Evolutionary conservation across 2,888 invertebrate genomes (phyloP).

Genomic region (Melanostoma mellinum): DNA sequence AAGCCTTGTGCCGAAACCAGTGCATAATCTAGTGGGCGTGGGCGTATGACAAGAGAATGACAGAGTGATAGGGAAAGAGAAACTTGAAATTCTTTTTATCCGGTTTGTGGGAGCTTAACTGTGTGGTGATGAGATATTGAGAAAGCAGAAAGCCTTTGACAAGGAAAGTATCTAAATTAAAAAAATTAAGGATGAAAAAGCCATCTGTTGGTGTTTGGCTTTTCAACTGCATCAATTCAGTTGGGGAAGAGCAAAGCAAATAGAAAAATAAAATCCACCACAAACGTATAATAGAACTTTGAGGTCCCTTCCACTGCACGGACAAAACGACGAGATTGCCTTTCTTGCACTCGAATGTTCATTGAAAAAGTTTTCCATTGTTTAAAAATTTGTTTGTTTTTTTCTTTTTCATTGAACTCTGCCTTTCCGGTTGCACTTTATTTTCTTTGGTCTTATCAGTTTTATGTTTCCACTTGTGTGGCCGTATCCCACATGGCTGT

Average conservation of each 20-base stretch:
- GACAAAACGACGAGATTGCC: constrained; percentile 11
- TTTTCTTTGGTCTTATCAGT: neutral
- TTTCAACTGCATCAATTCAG: constrained; percentile 15
- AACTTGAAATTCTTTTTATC: constrained; percentile 12
- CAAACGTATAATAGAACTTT: constrained; percentile 27
- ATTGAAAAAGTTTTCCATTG: constrained; percentile 14
- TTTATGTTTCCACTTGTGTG: neutral
- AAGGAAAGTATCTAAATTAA: constrained; percentile 4
- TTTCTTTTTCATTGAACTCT: neutral
- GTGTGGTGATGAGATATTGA: neutral
- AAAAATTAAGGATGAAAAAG: neutral
- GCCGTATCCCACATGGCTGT: neutral
- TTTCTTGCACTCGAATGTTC: constrained; percentile 10
- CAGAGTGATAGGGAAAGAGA: neutral
- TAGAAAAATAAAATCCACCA: neutral
- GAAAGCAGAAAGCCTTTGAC: constrained; percentile 7
- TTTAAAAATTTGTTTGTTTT: neutral
- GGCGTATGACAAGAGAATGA: neutral
- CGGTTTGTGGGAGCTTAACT: constrained; percentile 6
- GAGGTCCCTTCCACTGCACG: constrained; percentile 19
- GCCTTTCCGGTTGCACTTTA: constrained; percentile 11
- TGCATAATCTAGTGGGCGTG: constrained; percentile 8
- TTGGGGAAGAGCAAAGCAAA: neutral
- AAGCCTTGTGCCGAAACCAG: neutral
- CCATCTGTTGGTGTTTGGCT: constrained; percentile 1